Conservation (phyloP, 1,140 invertebrate species). For the Pseudoatta argentina region DNA sequence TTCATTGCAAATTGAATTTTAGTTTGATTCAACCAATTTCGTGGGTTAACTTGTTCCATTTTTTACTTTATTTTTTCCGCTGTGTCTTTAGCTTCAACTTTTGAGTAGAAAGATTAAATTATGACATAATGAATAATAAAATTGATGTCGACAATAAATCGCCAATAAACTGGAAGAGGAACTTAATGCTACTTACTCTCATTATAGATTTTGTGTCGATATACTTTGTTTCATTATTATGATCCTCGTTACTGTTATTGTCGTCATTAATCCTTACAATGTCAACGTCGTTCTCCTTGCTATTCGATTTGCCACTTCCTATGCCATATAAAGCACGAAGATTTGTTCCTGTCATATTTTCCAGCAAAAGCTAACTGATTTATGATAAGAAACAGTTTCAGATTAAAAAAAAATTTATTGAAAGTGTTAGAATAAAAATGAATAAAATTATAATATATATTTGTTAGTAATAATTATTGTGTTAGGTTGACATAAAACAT, state of each 20-base stretch:
- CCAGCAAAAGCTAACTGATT: neutral
- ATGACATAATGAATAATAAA: too few species aligned
- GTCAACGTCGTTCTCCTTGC: neutral
- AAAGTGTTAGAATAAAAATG: neutral
- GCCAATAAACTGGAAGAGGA: neutral
- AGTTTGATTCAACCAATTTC: neutral
- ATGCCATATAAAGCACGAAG: neutral
- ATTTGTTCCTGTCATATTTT: neutral
- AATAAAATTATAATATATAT: conserved; percentile 7
- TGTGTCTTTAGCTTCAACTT: neutral
- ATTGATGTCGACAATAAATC: conserved; percentile 23
- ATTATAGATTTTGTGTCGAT: conserved; percentile 2
- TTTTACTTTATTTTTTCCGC: conserved; percentile 19
- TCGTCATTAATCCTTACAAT: conserved; percentile 23
- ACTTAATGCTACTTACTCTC: conserved; percentile 17
- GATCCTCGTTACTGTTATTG: conserved; percentile 38
- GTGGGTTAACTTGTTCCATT: neutral
- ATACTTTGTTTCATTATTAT: conserved; percentile 26
- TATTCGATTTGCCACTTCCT: neutral
- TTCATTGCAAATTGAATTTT: neutral
- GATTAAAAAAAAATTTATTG: conserved; percentile 9
- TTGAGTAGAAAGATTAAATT: neutral
- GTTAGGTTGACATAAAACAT: neutral
- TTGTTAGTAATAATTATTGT: neutral
- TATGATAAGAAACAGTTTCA: neutral